Conservation (phyloP, 2,888 invertebrate species). For the Muschampia plurimacula region DNA sequence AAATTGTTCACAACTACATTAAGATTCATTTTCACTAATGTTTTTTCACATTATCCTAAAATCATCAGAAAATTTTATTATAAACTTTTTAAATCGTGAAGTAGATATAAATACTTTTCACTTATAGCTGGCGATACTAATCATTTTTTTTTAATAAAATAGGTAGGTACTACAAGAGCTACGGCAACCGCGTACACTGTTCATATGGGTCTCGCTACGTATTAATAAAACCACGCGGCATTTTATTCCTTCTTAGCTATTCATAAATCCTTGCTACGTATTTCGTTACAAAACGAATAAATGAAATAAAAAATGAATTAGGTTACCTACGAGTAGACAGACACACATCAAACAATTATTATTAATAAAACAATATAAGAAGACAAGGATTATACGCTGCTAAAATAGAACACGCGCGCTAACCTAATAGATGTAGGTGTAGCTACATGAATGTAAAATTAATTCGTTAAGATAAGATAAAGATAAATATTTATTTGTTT, state of each 20-base stretch:
- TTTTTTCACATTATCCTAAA: background rate
- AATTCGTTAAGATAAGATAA: no score
- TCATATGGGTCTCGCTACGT: background rate
- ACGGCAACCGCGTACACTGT: background rate
- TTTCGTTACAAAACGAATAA: background rate
- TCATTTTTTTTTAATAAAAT: background rate
- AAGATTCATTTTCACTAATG: constrained; percentile 49
- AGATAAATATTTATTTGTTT: no score
- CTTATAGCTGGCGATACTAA: background rate
- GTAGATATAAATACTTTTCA: background rate
- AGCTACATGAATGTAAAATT: no score
- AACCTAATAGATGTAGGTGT: no score
- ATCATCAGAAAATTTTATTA: background rate
- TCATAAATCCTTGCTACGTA: background rate
- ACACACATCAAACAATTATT: no score
- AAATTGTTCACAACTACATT: constrained; percentile 55
- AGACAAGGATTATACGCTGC: no score
- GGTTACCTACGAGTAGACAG: no score
- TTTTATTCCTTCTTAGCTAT: background rate
- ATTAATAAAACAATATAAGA: no score
- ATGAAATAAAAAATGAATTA: no score
- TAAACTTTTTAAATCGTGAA: background rate
- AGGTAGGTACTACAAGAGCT: background rate
- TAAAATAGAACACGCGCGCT: no score
- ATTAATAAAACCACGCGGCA: background rate